Evolutionary conservation across 2,888 invertebrate species (phyloP).

Genomic region (Baccha elongata): DNA sequence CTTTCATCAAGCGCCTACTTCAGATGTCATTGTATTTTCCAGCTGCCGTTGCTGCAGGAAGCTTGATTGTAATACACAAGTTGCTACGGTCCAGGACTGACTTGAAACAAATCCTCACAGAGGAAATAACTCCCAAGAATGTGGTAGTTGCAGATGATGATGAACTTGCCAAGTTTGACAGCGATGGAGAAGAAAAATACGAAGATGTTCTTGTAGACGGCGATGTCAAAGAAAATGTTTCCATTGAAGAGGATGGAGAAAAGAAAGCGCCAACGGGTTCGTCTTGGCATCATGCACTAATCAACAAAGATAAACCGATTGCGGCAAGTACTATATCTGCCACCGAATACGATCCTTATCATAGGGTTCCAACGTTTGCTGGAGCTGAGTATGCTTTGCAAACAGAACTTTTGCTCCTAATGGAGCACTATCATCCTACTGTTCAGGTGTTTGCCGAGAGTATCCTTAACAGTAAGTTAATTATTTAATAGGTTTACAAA

Average conservation of each 20-base stretch:
- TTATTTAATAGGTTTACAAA: background rate
- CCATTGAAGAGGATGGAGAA: slow-evolving; percentile 58
- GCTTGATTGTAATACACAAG: slow-evolving; percentile 85
- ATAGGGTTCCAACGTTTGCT: slow-evolving; percentile 93
- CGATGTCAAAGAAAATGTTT: slow-evolving; percentile 55
- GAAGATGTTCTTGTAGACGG: slow-evolving; percentile 76
- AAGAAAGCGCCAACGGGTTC: slow-evolving; percentile 75
- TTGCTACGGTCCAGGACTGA: slow-evolving; percentile 86
- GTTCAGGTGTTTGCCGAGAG: slow-evolving; percentile 93
- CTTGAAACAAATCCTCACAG: slow-evolving; percentile 77
- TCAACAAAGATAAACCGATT: slow-evolving; percentile 26
- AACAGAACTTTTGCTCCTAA: slow-evolving; percentile 89
- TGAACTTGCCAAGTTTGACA: slow-evolving; percentile 80
- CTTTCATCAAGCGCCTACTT: slow-evolving; percentile 93
- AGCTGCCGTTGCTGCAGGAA: slow-evolving; percentile 91
- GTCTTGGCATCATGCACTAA: slow-evolving; percentile 80
- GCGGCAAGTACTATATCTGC: slow-evolving; percentile 77
- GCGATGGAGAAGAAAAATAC: slow-evolving; percentile 80
- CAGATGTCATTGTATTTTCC: slow-evolving; percentile 87
- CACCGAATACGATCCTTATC: slow-evolving; percentile 86
- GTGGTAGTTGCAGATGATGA: slow-evolving; percentile 68
- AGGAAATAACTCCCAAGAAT: slow-evolving; percentile 53
- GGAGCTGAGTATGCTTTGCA: slow-evolving; percentile 89
- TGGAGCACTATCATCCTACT: slow-evolving; percentile 94
- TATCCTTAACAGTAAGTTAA: slow-evolving; percentile 86